Evolutionary conservation across 1,140 invertebrate species (phyloP), one percentile per base, ranked within the genome.

Genomic region (Nasonia giraulti): DNA sequence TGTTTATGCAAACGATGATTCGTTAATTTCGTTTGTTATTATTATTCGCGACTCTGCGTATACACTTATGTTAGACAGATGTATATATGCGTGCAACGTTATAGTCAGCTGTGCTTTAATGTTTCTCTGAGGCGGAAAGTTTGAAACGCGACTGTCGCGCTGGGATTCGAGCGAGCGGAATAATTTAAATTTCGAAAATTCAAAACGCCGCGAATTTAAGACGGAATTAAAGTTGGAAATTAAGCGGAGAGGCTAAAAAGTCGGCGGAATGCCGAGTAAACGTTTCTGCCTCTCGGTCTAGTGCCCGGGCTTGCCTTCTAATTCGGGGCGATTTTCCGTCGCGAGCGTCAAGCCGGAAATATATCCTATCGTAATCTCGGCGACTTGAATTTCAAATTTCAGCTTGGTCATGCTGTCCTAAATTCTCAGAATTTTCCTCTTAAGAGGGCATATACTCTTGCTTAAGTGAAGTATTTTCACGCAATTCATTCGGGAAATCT

Each of bases 381-480:
- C 55, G 55, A 79, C 77, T 79, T 79, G 77, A 79, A 79, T 79
- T 79, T 66, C 77, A 79, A 79, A 79, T 79, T 79, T 79, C 55
- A n/a, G 50, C 77, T 79, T 68, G 77, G 77, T 79, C 77, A 79
- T 14, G 31, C 5, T 66, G 55, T 79, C 47, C 77, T 79, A 79
- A 79, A 79, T 79, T 79, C 77, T 37, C 50, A 12, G 55, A 66
- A 79, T 79, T 79, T 79, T 79, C 77, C 77, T 27, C 77, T 79
- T 33, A 31, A 66, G 11, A 66, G 31, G 75, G 31, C 55, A 31
- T 31, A 31, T 27, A 20, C 55, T 1, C 31, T 27, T 27, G 12
- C 12, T 62, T 33, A 33, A 62, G 27, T 8, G 73, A 17, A 44
- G 73, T 2, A 75, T 75, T 75, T 77, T 27, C 75, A 33, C 40